Evolutionary conservation across 2,797 vertebrate species (phyloP).

Genomic region (Bovichtus variegatus): DNA sequence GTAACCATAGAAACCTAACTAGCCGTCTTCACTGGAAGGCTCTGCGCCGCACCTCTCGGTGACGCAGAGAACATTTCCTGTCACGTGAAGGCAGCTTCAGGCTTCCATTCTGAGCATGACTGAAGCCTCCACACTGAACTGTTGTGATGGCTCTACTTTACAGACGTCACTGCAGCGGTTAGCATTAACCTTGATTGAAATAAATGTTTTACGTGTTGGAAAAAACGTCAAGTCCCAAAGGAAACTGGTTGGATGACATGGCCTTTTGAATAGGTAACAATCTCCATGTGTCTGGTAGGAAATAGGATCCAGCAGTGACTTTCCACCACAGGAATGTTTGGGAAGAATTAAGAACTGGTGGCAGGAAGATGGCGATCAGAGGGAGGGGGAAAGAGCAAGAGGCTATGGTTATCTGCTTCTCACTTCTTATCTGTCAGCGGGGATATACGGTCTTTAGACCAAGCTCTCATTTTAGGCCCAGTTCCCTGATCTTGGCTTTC

Average conservation of each 20-base stretch:
- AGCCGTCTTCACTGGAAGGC: no score
- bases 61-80: no score
- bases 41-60: no score
- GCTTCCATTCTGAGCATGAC: not conserved
- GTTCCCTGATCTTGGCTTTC: constrained; percentile 50
- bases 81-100: no score
- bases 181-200: constrained; percentile 46
- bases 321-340: constrained; percentile 76
- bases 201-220: constrained; percentile 34
- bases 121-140: constrained; percentile 1
- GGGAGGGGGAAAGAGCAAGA: constrained; percentile 1
- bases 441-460: constrained; percentile 49
- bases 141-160: constrained; percentile 17
- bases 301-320: constrained; percentile 77
- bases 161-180: constrained; percentile 34
- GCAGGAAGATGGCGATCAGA: constrained; percentile 39
- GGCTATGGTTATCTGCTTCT: constrained; percentile 25
- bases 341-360: constrained; percentile 62
- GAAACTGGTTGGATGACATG: constrained; percentile 65
- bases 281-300: constrained; percentile 74
- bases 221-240: constrained; percentile 46
- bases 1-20: no score
- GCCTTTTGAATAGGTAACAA: constrained; percentile 77
- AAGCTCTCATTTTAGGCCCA: constrained; percentile 31
- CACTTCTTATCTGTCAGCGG: constrained; percentile 45